phyloP scores from a whole-genome alignment of 53 echinoderm and acorn worm species.

The Hippasteria phrygiana region DNA sequence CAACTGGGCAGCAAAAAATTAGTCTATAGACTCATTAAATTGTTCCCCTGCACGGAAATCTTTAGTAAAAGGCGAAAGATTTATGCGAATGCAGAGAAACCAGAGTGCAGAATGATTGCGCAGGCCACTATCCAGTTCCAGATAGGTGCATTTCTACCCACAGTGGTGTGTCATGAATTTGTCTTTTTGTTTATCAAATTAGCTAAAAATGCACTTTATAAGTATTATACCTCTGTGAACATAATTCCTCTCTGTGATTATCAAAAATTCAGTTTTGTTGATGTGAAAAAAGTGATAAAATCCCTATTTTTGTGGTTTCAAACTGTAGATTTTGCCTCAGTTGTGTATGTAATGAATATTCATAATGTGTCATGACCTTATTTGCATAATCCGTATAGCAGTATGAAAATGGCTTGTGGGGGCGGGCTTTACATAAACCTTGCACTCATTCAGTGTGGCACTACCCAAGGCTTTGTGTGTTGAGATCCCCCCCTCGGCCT shows the following conservation, averaged over 20 bases:
- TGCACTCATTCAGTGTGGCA: too few relatives aligned
- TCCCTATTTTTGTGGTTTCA: neutral
- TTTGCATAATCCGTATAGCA: neutral
- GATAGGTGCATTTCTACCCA: neutral
- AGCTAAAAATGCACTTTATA: neutral
- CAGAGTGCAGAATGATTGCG: conserved; percentile 51
- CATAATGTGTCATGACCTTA: conserved; percentile 16
- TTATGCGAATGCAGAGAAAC: conserved; percentile 94
- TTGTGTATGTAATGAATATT: neutral
- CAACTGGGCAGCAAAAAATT: conserved; percentile 79
- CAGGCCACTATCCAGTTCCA: neutral
- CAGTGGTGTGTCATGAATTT: neutral
- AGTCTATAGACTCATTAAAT: conserved; percentile 87
- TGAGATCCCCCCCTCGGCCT: too few relatives aligned
- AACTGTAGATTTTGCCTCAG: neutral
- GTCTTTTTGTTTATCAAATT: neutral
- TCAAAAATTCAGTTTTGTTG: neutral
- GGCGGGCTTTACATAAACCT: too few relatives aligned
- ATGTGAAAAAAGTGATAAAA: neutral
- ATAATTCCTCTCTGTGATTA: neutral
- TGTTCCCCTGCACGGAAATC: conserved; percentile 96
- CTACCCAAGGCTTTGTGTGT: too few relatives aligned
- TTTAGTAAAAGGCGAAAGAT: conserved; percentile 97
- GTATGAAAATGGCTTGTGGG: conserved; percentile 5
- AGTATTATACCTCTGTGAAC: neutral